A percentile compares a stretch with the other conserved stretches of the same genome.
These are phyloP conservation scores for Papilio aristodemus DNA, from an alignment of 1,140 invertebrate species.

Conservation along the genomic window DNA sequence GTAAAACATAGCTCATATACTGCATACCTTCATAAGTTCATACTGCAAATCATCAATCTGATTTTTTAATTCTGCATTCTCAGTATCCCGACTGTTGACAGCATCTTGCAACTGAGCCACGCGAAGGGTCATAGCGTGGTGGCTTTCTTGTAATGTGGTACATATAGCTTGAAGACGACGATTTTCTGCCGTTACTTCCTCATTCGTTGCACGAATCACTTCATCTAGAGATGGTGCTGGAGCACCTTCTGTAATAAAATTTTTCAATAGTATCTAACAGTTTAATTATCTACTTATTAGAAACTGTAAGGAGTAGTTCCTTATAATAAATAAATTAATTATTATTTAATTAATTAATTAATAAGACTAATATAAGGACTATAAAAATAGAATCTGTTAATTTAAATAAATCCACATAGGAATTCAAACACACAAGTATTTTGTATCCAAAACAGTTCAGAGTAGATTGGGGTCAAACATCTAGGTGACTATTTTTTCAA, in stretches of 20 bases:
- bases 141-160: conserved; percentile 95
- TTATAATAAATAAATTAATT: too few species aligned
- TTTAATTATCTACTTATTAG: too few species aligned
- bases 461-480: too few species aligned
- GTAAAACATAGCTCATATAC: neutral
- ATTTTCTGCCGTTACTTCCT: conserved; percentile 95
- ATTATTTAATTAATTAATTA: too few species aligned
- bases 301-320: too few species aligned
- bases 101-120: conserved; percentile 95
- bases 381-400: too few species aligned
- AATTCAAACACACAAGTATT: too few species aligned
- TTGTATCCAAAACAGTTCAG: too few species aligned
- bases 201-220: conserved; percentile 89
- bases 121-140: conserved; percentile 95
- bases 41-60: conserved; percentile 98
- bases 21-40: conserved; percentile 88
- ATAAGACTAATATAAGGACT: too few species aligned
- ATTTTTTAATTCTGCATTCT: conserved; percentile 96
- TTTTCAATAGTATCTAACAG: neutral
- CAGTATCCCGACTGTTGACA: conserved; percentile 94
- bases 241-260: conserved; percentile 47
- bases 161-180: conserved; percentile 94
- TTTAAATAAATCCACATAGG: too few species aligned
- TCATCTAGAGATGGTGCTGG: conserved; percentile 85
- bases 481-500: too few species aligned